These are phyloP conservation scores for Exephanes ischioxanthus DNA, from an alignment of 2,888 invertebrate species.

Conservation along the genomic window DNA sequence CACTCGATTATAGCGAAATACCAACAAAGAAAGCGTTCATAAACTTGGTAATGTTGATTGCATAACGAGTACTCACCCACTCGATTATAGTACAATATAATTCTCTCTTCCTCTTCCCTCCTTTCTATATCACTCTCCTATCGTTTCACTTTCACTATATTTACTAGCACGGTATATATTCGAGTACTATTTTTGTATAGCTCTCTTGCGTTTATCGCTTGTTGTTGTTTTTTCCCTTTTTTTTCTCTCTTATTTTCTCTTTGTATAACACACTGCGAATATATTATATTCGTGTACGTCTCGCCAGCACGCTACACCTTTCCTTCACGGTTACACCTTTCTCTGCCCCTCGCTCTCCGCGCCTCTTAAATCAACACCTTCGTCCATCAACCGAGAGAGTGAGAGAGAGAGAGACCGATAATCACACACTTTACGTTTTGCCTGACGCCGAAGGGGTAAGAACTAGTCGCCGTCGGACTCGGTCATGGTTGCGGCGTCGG, in stretches of 20 bases:
- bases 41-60: background rate
- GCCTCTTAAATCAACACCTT: slow-evolving; percentile 2
- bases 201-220: slow-evolving; percentile 53
- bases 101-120: slow-evolving; percentile 9
- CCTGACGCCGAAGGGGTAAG: slow-evolving; percentile 26
- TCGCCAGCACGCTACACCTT: slow-evolving; percentile 28
- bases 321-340: slow-evolving; percentile 16
- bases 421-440: slow-evolving; percentile 20
- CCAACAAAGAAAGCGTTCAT: background rate
- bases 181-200: slow-evolving; percentile 52
- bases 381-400: background rate
- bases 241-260: slow-evolving; percentile 1
- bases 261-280: slow-evolving; percentile 44
- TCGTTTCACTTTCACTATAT: slow-evolving; percentile 21
- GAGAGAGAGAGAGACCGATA: slow-evolving; percentile 12
- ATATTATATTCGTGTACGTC: slow-evolving; percentile 6
- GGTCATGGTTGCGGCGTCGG: slow-evolving; percentile 55
- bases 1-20: slow-evolving; percentile 39
- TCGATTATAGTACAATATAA: slow-evolving; percentile 43
- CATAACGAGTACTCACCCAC: slow-evolving; percentile 51
- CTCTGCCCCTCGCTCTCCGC: slow-evolving; percentile 3
- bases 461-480: slow-evolving; percentile 60
- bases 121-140: slow-evolving; percentile 5
- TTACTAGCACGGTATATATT: slow-evolving; percentile 5
- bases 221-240: background rate